These are phyloP conservation scores for Eudyptes chrysolophus DNA, from an alignment of 2,113 vertebrate species.

Conservation along the genomic window DNA sequence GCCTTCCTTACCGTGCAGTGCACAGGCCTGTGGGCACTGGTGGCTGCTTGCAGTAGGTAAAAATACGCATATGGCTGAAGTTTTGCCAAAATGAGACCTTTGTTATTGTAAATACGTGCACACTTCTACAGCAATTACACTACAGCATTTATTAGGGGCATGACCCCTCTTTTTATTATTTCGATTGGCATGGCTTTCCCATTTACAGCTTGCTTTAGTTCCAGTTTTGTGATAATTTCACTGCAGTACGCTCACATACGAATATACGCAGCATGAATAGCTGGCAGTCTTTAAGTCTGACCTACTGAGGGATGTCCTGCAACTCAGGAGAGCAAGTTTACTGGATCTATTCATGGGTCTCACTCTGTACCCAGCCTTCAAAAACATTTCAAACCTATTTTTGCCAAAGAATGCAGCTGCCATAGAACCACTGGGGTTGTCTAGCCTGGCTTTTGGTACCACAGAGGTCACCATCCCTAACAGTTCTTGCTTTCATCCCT, in stretches of 20 bases:
- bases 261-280: background rate
- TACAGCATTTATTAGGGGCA: background rate
- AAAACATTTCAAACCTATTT: background rate
- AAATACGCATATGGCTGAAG: background rate
- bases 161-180: background rate
- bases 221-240: background rate
- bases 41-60: background rate
- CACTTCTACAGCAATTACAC: background rate
- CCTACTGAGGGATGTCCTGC: background rate
- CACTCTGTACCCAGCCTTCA: background rate
- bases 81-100: background rate
- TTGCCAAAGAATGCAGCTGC: background rate
- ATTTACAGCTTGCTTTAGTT: background rate
- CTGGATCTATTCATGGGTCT: background rate
- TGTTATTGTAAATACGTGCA: background rate
- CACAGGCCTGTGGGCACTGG: background rate
- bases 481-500: background rate
- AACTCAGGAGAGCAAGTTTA: background rate
- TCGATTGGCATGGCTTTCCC: background rate
- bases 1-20: background rate
- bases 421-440: background rate
- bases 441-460: background rate
- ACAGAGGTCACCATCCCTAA: background rate
- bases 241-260: background rate
- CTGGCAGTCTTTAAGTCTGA: rapidly evolving